These are phyloP conservation scores for Drosophila eohydei DNA, from an alignment of 2,888 invertebrate genomes.

Conservation along the genomic window DNA sequence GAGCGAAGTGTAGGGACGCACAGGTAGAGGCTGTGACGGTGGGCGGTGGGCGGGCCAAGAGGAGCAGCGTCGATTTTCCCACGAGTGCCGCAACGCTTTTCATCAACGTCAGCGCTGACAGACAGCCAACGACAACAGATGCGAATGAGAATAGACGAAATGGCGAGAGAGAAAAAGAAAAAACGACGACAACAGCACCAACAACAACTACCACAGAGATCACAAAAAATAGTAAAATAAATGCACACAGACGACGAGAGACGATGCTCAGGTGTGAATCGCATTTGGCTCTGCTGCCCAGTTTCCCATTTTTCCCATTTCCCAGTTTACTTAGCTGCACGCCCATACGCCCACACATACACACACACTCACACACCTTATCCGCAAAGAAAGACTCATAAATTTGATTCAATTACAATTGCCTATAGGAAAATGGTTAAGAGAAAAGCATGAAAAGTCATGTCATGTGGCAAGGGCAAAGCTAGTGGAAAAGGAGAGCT, in stretches of 20 bases:
- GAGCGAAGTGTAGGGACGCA: slow-evolving; percentile 1
- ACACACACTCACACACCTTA: neutral
- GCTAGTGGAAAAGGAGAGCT: neutral
- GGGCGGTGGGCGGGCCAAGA: neutral
- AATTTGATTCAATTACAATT: slow-evolving; percentile 53
- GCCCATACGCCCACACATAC: slow-evolving; percentile 2
- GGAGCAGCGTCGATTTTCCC: slow-evolving; percentile 54
- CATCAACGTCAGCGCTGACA: slow-evolving; percentile 65
- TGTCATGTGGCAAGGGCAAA: slow-evolving; percentile 20
- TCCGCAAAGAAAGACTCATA: slow-evolving; percentile 32
- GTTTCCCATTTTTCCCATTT: slow-evolving; percentile 14
- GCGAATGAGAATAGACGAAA: slow-evolving; percentile 55
- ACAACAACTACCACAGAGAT: neutral
- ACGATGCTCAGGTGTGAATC: slow-evolving; percentile 54
- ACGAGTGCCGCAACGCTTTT: slow-evolving; percentile 64
- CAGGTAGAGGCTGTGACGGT: neutral
- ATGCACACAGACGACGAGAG: slow-evolving; percentile 5
- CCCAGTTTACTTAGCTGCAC: slow-evolving; percentile 22
- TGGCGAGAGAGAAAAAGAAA: slow-evolving; percentile 8
- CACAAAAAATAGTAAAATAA: slow-evolving; percentile 10
- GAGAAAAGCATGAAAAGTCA: slow-evolving; percentile 49
- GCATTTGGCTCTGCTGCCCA: slow-evolving; percentile 33
- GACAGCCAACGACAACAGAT: slow-evolving; percentile 57
- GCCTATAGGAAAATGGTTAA: slow-evolving; percentile 14
- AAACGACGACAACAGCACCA: too few relatives aligned